Evolutionary conservation across 1,140 invertebrate species (phyloP), one percentile per base, ranked within the genome.

Genomic region (Probaryconus sp.): DNA sequence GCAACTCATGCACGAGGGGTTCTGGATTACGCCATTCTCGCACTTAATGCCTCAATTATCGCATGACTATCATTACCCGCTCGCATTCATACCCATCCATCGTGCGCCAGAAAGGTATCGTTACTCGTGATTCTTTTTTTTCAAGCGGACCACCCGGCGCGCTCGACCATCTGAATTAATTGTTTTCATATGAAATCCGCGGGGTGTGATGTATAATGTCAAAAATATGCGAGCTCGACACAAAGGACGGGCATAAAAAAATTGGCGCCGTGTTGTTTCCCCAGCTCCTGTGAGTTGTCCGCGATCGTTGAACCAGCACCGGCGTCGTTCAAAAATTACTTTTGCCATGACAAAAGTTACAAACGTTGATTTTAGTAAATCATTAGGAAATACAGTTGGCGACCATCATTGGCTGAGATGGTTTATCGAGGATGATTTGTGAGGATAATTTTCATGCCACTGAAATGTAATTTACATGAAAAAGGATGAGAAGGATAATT

Each of bases 141-240:
- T 11, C 42, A 30, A 16, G 9, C 20, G 75, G 85, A 84, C 85
- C 85, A 86, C 85, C 85, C 84, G 85, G 79, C 58, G 84, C 16
- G 85, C 42, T 72, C 77, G 84, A 80, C 82, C 78, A 83, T 86
- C 86, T 87, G 85, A 87, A 87, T 87, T 87, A 87, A 86, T 87
- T 87, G 81, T 86, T 87, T 87, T 86, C 86, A 87, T 87, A 87
- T 87, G 83, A 82, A 85, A 85, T 85, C 84, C 81, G 77, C 81
- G 76, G 83, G 81, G 78, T 82, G 82, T 87, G 84, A 87, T 87
- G 83, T 86, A 65, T 65, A 65, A 65, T 53, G 48, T 28, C 61
- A 10, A 51, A 55, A 55, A 21, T 55, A 47, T 45, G 47, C 26
- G 61, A 18, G 11, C 31, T n/a, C n/a, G n/a, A n/a, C n/a, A 33